These are phyloP conservation scores for Elephas maximus DNA, from an alignment of 2,113 vertebrate species.

Conservation along the genomic window DNA sequence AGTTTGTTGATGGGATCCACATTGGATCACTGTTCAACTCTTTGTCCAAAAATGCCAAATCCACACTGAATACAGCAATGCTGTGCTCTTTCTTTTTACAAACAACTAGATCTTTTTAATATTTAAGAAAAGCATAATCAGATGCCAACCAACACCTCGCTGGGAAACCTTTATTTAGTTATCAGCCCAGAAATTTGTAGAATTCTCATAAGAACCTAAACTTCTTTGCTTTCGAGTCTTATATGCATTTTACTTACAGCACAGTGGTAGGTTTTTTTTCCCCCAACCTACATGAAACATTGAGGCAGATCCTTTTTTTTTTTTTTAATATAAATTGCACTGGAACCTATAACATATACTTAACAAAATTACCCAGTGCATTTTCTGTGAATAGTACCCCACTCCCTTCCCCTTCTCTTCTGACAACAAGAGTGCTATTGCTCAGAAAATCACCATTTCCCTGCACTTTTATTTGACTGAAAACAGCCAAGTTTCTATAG, in stretches of 20 bases:
- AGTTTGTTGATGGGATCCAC: not conserved
- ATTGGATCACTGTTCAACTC: not conserved
- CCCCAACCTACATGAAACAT: slow-evolving; percentile 66
- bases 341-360: slow-evolving; percentile 88
- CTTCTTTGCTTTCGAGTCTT: slow-evolving; percentile 66
- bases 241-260: slow-evolving; percentile 70
- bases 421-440: slow-evolving; percentile 87
- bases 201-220: slow-evolving; percentile 61
- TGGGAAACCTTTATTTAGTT: slow-evolving; percentile 28
- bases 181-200: slow-evolving; percentile 19
- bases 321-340: slow-evolving; percentile 84
- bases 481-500: slow-evolving; percentile 87
- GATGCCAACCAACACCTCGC: not conserved
- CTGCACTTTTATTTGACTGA: slow-evolving; percentile 88
- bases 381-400: slow-evolving; percentile 87
- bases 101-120: not conserved
- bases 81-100: not conserved
- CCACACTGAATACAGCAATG: not conserved
- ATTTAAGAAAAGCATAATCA: slow-evolving; percentile 37
- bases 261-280: slow-evolving; percentile 64
- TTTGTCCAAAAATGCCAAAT: not conserved
- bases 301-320: slow-evolving; percentile 72
- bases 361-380: slow-evolving; percentile 90
- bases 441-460: slow-evolving; percentile 89
- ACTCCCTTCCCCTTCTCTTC: slow-evolving; percentile 86